These are phyloP conservation scores for Naso thynnoides DNA, from an alignment of 2,797 vertebrate species.

Conservation along the genomic window DNA sequence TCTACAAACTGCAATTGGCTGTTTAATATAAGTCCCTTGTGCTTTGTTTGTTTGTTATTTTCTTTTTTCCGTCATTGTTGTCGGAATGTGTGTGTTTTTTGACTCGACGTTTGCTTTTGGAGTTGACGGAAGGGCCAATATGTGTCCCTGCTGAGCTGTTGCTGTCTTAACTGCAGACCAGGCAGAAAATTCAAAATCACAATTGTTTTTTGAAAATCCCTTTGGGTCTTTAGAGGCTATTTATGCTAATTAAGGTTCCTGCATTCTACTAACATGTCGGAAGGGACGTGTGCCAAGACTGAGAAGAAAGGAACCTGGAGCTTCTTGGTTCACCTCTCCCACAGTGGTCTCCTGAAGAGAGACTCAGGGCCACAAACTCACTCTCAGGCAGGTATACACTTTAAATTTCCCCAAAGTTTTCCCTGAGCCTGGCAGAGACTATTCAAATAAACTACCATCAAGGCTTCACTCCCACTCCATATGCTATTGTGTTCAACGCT, in stretches of 20 bases:
- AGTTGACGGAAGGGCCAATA: conserved; percentile 15
- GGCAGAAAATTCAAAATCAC: conserved; percentile 46
- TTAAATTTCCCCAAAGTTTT: conserved; percentile 38
- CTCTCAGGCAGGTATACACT: conserved; percentile 6
- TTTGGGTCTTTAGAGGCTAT: conserved; percentile 70
- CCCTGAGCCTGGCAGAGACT: conserved; percentile 28
- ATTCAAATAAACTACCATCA: conserved; percentile 38
- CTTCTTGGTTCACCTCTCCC: conserved; percentile 15
- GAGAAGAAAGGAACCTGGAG: conserved; percentile 26
- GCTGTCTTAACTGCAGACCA: conserved; percentile 29
- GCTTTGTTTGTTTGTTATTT: neutral
- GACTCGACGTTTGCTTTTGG: conserved; percentile 18
- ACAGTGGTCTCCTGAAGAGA: conserved; percentile 1
- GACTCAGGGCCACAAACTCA: neutral
- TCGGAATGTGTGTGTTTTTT: conserved; percentile 1
- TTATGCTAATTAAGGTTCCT: conserved; percentile 78
- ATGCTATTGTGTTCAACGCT: conserved; percentile 48
- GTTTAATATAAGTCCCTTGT: neutral
- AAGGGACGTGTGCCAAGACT: conserved; percentile 52
- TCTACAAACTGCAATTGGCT: conserved; percentile 8
- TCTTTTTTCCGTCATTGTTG: neutral
- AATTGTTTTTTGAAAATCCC: conserved; percentile 64
- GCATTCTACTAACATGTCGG: conserved; percentile 65
- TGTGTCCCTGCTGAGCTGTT: conserved; percentile 3
- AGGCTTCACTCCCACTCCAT: conserved; percentile 36